Percentiles rank a stretch among this genome's conserved stretches.
These are phyloP conservation scores for Idaea dimidiata DNA, from an alignment of 2,888 invertebrate species.

Conservation along the genomic window DNA sequence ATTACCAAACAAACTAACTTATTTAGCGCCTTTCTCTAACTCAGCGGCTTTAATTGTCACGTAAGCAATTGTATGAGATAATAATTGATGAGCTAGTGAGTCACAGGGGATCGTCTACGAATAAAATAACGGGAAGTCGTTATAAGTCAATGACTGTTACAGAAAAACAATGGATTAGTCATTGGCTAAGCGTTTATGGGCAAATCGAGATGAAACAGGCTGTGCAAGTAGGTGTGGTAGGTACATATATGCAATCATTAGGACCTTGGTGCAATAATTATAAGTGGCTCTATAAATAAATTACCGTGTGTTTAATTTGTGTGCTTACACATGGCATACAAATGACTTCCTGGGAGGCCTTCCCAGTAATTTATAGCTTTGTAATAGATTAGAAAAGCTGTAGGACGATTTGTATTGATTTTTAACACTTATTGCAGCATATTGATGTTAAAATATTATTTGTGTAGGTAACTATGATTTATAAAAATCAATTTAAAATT, in stretches of 20 bases:
- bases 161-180: conserved; percentile 48
- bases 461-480: neutral
- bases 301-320: neutral
- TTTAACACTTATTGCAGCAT: neutral
- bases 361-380: neutral
- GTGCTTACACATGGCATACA: neutral
- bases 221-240: conserved; percentile 15
- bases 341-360: neutral
- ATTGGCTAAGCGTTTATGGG: conserved; percentile 15
- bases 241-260: conserved; percentile 19
- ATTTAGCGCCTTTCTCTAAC: conserved; percentile 44
- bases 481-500: too few relatives aligned
- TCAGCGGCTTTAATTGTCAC: conserved; percentile 39
- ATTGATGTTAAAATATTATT: neutral
- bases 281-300: conserved; percentile 4
- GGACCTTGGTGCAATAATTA: conserved; percentile 33
- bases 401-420: neutral
- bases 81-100: conserved; percentile 42
- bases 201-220: conserved; percentile 12
- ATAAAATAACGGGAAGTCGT: conserved; percentile 11
- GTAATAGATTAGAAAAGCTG: neutral
- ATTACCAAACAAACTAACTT: conserved; percentile 34
- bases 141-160: conserved; percentile 59
- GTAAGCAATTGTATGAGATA: conserved; percentile 40
- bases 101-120: conserved; percentile 51